phyloP scores from a whole-genome alignment of 2,888 invertebrate genomes.

The Athalia circularis region DNA sequence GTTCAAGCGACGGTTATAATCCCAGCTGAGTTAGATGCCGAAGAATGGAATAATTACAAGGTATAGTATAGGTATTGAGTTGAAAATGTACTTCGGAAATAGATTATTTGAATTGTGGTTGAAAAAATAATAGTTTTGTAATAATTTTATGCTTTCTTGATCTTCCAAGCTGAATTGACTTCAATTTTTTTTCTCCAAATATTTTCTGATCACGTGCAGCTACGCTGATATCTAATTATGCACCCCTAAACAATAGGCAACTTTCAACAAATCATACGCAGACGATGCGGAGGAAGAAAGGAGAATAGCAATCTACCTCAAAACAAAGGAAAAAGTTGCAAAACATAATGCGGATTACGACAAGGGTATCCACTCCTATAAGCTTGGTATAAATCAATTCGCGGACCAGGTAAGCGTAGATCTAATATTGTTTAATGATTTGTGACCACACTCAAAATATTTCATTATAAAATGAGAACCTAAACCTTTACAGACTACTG shows the following conservation, averaged over 20 bases:
- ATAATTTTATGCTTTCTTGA: neutral
- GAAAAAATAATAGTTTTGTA: too few species aligned
- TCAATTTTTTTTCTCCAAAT: too few species aligned
- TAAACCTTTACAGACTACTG: conserved; percentile 4
- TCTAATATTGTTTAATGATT: neutral
- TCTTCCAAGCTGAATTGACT: too few species aligned
- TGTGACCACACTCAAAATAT: neutral
- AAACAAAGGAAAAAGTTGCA: neutral
- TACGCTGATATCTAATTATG: too few species aligned
- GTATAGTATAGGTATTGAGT: neutral
- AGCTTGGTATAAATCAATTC: neutral
- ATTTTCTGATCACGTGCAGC: too few species aligned
- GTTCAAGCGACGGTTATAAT: neutral
- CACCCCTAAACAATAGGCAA: neutral
- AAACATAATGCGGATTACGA: neutral
- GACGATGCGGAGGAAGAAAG: neutral
- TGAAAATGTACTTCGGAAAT: too few species aligned
- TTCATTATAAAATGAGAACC: too few species aligned
- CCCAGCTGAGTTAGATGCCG: neutral
- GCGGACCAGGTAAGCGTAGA: neutral
- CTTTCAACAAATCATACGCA: neutral
- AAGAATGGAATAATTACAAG: conserved; percentile 13
- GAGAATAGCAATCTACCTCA: neutral
- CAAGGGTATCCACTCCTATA: neutral
- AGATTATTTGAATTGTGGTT: too few species aligned